Conservation (phyloP, 2,797 vertebrate species). For the Pogoniulus pusillus region DNA sequence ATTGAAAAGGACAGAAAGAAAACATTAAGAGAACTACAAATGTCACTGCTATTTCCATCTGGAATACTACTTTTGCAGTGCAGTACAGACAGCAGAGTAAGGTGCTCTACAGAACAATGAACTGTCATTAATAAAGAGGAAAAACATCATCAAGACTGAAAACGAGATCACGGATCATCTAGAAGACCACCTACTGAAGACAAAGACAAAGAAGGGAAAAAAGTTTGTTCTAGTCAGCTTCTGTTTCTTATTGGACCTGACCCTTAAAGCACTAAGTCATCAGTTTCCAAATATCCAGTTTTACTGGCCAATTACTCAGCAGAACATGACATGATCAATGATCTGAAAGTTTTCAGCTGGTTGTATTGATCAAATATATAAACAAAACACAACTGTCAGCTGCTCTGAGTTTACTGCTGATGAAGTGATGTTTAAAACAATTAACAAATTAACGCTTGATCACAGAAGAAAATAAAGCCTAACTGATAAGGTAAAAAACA, state of each 20-base stretch:
- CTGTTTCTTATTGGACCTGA: conserved; percentile 51
- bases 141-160: conserved; percentile 21
- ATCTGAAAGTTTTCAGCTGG: conserved; percentile 71
- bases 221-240: conserved; percentile 45
- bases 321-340: conserved; percentile 76
- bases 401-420: conserved; percentile 69
- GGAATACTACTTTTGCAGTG: not conserved
- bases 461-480: conserved; percentile 63
- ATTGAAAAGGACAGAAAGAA: conserved; percentile 12
- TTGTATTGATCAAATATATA: conserved; percentile 75
- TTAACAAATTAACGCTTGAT: conserved; percentile 73
- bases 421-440: conserved; percentile 75
- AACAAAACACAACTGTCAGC: conserved; percentile 76
- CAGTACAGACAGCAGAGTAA: conserved; percentile 20
- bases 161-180: conserved; percentile 1
- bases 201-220: conserved; percentile 51
- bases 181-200: not conserved
- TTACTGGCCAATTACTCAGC: conserved; percentile 75
- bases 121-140: conserved; percentile 43
- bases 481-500: conserved; percentile 72
- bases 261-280: conserved; percentile 70
- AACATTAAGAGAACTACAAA: not conserved
- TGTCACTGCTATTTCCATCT: not conserved
- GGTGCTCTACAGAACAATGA: conserved; percentile 19
- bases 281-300: conserved; percentile 71